phyloP scores from a whole-genome alignment of 1,140 invertebrate species.

The Diploscapter pachys region DNA sequence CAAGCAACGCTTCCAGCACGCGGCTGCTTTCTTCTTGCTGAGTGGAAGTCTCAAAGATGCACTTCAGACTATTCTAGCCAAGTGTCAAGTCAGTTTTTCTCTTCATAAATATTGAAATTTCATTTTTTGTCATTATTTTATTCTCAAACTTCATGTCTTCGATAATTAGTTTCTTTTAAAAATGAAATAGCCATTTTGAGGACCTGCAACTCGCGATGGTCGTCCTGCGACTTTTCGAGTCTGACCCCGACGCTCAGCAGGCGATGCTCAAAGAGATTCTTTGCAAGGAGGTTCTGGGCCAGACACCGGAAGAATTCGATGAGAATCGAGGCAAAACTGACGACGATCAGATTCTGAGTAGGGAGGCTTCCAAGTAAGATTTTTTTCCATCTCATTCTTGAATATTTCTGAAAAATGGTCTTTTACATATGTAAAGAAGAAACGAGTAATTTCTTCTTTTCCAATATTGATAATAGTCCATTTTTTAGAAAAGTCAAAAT shows the following conservation, averaged over 20 bases:
- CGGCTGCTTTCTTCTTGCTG: constrained; percentile 83
- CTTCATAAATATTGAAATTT: not conserved
- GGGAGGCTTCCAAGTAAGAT: constrained; percentile 57
- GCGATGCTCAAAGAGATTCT: constrained; percentile 46
- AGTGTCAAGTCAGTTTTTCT: not conserved
- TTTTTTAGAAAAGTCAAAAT: no score
- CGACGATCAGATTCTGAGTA: constrained; percentile 51
- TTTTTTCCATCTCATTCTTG: not conserved
- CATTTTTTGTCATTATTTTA: not conserved
- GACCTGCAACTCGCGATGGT: constrained; percentile 95
- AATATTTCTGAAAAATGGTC: constrained; percentile 18
- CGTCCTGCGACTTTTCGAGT: constrained; percentile 84
- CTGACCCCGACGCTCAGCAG: constrained; percentile 59
- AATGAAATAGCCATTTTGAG: constrained; percentile 60
- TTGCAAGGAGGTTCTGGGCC: constrained; percentile 50
- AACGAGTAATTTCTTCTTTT: no score
- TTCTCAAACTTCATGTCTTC: not conserved
- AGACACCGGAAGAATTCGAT: constrained; percentile 61
- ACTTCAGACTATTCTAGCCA: constrained; percentile 71
- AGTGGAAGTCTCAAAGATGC: constrained; percentile 89
- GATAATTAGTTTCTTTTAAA: not conserved
- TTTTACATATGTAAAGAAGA: no score
- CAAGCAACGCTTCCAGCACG: constrained; percentile 87
- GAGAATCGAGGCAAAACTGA: constrained; percentile 58
- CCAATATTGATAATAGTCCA: no score